A percentile compares a stretch with the other conserved stretches of the same genome.
phyloP scores from a whole-genome alignment of 2,113 vertebrate species.

The Petroica traversi region DNA sequence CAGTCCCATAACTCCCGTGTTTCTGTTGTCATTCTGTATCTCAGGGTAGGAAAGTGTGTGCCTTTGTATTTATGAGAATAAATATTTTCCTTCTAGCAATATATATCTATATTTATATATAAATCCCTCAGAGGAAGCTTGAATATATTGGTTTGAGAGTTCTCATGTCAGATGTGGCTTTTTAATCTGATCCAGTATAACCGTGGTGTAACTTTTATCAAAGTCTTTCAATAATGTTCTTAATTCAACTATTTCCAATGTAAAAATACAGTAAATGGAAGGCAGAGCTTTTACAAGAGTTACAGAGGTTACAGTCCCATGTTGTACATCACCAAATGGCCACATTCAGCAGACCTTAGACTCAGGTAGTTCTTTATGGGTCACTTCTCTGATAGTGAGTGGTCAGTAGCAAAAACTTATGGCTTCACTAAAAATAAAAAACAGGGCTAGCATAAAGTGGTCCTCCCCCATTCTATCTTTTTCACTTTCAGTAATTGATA shows the following conservation, averaged over 20 bases:
- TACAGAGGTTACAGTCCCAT: neutral
- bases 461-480: neutral
- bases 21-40: neutral
- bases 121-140: neutral
- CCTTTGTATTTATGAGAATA: neutral
- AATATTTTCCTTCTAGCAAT: neutral
- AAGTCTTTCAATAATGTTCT: neutral
- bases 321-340: neutral
- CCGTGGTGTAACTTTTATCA: neutral
- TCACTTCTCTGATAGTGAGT: no score
- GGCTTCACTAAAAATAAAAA: neutral
- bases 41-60: neutral
- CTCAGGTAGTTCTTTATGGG: neutral
- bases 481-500: neutral
- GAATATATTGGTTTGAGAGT: neutral
- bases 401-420: neutral
- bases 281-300: neutral
- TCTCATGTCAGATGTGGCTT: neutral
- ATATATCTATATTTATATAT: neutral
- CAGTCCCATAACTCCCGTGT: neutral
- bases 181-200: neutral
- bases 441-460: rapidly evolving
- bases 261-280: neutral
- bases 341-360: neutral
- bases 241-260: neutral